Evolutionary conservation across 23 tunicate genomes (phyloP), one percentile per base, ranked within the genome.

Genomic region (Ascidia mentula): DNA sequence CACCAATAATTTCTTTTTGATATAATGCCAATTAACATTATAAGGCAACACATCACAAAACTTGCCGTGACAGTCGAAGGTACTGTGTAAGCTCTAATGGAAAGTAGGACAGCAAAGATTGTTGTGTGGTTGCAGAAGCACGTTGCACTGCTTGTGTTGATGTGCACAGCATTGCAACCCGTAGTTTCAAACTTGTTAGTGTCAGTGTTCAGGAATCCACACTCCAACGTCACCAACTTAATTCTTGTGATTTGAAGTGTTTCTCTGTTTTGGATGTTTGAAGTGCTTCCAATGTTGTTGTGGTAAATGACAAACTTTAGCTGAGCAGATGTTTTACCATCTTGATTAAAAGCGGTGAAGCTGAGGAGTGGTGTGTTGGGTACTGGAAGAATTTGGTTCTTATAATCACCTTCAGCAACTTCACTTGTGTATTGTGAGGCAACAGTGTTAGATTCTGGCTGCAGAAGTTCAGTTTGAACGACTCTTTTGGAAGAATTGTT

Each of bases 81-180:
- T 1, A 82, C 73, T 9, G 15, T 32, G 36, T 37, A 82, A 20
- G 34, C 17, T 18, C 46, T 45, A 22, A 82, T 46, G 6, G 86
- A 45, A 0, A 82, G 72, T 45, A 82, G 75, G 35, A 82, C 86
- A n/a, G 86, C 72, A 73, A 82, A 82, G 22, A 82, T 26, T 18
- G 86, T 82, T 0, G 86, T 82, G 79, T 82, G 86, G 36, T 73
- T 73, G 72, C 86, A 82, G 34, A n/a, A 34, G 46, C 86, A 82
- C 0, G 46, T 34, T 5, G 32, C 30, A 28, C 65, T 53, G 65
- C 12, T 53, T 6, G 22, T 53, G 65, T 9, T 53, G 7, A 28
- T 53, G 22, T 26, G 24, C 22, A 28, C 24, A 20, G 65, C 24
- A 1, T 3, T 5, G 24, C 65, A 9, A 20, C 65, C 65, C 22